Base-by-base conservation (phyloP, 1,140 invertebrate species). In the Atopsyche davidsoni region DNA sequence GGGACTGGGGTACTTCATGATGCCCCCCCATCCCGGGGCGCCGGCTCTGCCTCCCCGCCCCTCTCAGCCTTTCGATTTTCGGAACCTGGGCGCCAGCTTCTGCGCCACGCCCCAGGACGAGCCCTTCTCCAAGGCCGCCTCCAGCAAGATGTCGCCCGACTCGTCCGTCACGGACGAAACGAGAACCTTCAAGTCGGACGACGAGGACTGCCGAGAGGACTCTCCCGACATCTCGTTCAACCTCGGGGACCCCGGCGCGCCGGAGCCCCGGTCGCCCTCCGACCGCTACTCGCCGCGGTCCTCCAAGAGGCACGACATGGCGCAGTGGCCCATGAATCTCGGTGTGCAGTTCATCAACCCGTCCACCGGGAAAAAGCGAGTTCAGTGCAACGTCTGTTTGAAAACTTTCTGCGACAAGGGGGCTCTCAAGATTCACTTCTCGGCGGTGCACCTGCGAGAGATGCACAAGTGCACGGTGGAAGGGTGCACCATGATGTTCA, bases 401-500 rank as follows among this genome's bases (percentile, higher is more conserved):
- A 98, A 99, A 68, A 98, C 96, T 51, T 99, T 99, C 74, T 99
- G 97, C 80, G 97, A 99, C 73, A 99, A 99, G 73, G 95, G 95
- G 43, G 97, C 97, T 4, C 76, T 99, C 4, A 99, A 99, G 75
- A 99, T 99, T 23, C 97, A 99, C 65, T 99, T 98, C 65, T 98
- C 94, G 42, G 96, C 96, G 0, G 97, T 99, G 28, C 87, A 92
- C 63, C 61, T 83, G 40, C 67, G 79, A 4, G 84, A 87, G 65
- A 82, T 88, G 82, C 85, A 83, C 68, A 79, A 82, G 62, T 89
- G 87, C 72, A 86, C 83, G 16, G 79, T 87, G 23, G 77, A 81
- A 47, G 85, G 85, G 31, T 89, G 87, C 69, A 80, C 80, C n/a
- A 86, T 87, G 76, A 81, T 88, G 58, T 90, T 90, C 66, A 82